Conservation (phyloP, 2,888 invertebrate species). For the Drosophila nr. medialis region DNA sequence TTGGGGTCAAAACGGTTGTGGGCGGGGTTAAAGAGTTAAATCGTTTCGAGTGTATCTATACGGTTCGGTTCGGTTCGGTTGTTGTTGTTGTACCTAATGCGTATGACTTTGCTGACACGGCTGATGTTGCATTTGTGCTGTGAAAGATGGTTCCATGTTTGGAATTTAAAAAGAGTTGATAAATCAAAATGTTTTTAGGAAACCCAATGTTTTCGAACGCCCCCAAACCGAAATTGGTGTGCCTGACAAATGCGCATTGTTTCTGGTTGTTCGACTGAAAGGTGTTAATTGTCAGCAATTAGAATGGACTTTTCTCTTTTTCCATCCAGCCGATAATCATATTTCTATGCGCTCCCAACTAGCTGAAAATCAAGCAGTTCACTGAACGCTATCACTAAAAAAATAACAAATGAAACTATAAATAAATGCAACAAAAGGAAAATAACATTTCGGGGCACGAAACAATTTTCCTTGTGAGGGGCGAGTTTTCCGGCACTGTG, state of each 20-base stretch:
- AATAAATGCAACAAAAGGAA: slow-evolving; percentile 20
- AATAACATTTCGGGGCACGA: slow-evolving; percentile 6
- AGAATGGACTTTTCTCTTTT: slow-evolving; percentile 28
- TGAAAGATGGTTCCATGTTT: slow-evolving; percentile 70
- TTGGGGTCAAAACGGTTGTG: slow-evolving; percentile 56
- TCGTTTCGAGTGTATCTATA: slow-evolving; percentile 70
- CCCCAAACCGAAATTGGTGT: slow-evolving; percentile 31
- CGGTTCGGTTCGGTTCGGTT: slow-evolving; percentile 3
- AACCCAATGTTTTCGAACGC: slow-evolving; percentile 29
- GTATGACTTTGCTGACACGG: slow-evolving; percentile 68
- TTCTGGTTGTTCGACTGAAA: slow-evolving; percentile 33
- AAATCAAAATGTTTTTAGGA: slow-evolving; percentile 75
- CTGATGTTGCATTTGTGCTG: slow-evolving; percentile 43
- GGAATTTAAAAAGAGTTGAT: slow-evolving; percentile 79
- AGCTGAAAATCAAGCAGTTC: not conserved
- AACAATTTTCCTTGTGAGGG: slow-evolving; percentile 7
- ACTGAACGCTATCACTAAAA: slow-evolving; percentile 18
- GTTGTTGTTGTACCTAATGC: slow-evolving; percentile 60
- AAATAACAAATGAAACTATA: slow-evolving; percentile 17
- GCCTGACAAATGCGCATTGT: slow-evolving; percentile 66
- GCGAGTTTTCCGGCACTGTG: slow-evolving; percentile 15
- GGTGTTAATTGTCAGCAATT: slow-evolving; percentile 73
- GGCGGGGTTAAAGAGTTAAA: slow-evolving; percentile 81
- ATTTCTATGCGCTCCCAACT: slow-evolving; percentile 29
- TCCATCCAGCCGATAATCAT: slow-evolving; percentile 48